Conservation (phyloP, 1,140 invertebrate genomes). For the Papilio xuthus region DNA sequence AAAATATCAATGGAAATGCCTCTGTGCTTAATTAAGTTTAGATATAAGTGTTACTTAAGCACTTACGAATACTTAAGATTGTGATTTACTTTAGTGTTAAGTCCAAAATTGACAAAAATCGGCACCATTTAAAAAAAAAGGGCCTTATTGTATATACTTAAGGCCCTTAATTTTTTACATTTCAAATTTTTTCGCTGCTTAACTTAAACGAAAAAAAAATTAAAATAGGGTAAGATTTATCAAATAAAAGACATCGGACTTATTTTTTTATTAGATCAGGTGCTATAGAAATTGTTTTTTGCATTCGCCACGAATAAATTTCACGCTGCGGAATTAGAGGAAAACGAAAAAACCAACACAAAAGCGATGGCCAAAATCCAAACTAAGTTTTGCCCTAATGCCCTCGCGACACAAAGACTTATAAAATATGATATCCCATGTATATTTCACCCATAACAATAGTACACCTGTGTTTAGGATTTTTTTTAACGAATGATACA, state of each 20-base stretch:
- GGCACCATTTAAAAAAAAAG: no score
- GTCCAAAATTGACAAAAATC: no score
- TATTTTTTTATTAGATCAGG: constrained; percentile 32
- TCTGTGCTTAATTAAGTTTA: no score
- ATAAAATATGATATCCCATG: constrained; percentile 51
- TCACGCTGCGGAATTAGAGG: constrained; percentile 37
- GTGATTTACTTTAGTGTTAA: no score
- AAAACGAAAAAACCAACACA: constrained; percentile 40
- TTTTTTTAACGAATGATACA: constrained; percentile 24
- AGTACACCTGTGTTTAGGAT: constrained; percentile 41
- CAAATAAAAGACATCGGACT: constrained; percentile 21
- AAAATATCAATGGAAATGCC: no score
- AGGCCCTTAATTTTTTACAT: neutral
- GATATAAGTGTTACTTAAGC: no score
- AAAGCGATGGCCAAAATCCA: constrained; percentile 45
- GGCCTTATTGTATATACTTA: neutral
- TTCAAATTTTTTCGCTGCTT: neutral
- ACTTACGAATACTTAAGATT: no score
- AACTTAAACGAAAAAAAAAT: neutral
- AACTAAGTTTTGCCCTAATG: constrained; percentile 49
- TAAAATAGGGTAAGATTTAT: constrained; percentile 16
- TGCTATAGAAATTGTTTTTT: constrained; percentile 35
- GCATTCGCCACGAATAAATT: constrained; percentile 32
- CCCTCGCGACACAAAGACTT: constrained; percentile 48
- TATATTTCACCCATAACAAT: constrained; percentile 53